Base-by-base conservation (phyloP, 2,888 invertebrate species). In the Drosophila formosana region DNA sequence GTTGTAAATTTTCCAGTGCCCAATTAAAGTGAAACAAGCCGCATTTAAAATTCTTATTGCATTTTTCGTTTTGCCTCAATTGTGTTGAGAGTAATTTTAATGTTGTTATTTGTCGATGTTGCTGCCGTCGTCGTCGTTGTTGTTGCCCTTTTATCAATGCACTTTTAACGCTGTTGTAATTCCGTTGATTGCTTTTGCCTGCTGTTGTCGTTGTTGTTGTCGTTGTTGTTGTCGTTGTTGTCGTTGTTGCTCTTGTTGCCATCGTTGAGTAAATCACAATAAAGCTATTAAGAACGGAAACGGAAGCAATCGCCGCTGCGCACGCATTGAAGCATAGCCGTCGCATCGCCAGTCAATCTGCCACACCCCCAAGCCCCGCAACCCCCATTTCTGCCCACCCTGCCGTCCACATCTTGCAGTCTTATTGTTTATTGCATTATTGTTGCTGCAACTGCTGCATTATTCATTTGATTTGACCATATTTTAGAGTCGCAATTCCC, bases 231-330 rank as follows among this genome's bases (percentile, higher is more conserved):
- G n/a, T n/a, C n/a, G 49, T 50, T 43, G 28, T 18, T 50, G 41
- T 28, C 55, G 71, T 46, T 65, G 41, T 49, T 43, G 66, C 52
- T 43, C 37, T 60, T 57, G 75, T 52, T 73, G 70, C 64, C 71
- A 58, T 64, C 65, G 89, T 81, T 78, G 83, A 87, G 89, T 84
- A 88, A 86, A 89, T 89, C 88, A 86, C 86, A 86, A 86, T 89
- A 88, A 86, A 89, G 89, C 89, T 88, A 89, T 88, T 83, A 83
- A 82, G 79, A 91, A 83, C 91, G 90, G 90, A 90, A 90, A 85
- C 91, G 90, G 90, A 90, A 90, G 89, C 91, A 88, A 87, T 88
- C 90, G 80, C 89, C 84, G 89, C 79, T 90, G 90, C 82, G 82
- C 80, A 90, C 88, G 89, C 91, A 88, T 89, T 90, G 71, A 90